These are phyloP conservation scores for Lutjanus campechanus DNA, from an alignment of 2,797 vertebrate genomes.

Conservation along the genomic window DNA sequence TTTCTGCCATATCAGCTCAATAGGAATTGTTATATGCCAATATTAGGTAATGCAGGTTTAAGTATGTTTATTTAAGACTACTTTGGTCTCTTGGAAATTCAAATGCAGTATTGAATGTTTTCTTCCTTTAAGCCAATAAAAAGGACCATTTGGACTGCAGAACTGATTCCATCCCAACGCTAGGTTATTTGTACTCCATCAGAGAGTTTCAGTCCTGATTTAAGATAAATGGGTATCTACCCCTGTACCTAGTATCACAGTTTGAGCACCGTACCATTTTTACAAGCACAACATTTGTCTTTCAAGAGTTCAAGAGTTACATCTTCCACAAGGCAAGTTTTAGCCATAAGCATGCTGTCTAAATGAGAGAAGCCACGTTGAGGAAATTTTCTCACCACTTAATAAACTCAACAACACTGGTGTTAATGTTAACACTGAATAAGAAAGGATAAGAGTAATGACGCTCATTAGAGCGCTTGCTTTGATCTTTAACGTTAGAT, in stretches of 20 bases:
- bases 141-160: not conserved
- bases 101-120: not conserved
- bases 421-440: too few relatives aligned
- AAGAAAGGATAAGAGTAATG: too few relatives aligned
- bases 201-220: not conserved
- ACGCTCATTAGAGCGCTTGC: too few relatives aligned
- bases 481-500: too few relatives aligned
- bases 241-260: not conserved
- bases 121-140: conserved; percentile 7
- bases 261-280: not conserved
- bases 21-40: not conserved
- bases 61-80: not conserved
- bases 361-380: not conserved
- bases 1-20: not conserved
- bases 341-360: not conserved
- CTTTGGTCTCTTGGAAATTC: not conserved
- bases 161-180: not conserved
- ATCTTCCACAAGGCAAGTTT: not conserved
- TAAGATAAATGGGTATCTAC: not conserved
- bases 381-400: too few relatives aligned
- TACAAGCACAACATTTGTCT: conserved; percentile 5
- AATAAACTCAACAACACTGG: too few relatives aligned
- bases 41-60: not conserved
- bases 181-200: not conserved
- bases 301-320: conserved; percentile 1